Percentiles rank a stretch among this genome's conserved stretches.
These are phyloP conservation scores for Abscondita cerata DNA, from an alignment of 2,888 invertebrate species.

Conservation along the genomic window DNA sequence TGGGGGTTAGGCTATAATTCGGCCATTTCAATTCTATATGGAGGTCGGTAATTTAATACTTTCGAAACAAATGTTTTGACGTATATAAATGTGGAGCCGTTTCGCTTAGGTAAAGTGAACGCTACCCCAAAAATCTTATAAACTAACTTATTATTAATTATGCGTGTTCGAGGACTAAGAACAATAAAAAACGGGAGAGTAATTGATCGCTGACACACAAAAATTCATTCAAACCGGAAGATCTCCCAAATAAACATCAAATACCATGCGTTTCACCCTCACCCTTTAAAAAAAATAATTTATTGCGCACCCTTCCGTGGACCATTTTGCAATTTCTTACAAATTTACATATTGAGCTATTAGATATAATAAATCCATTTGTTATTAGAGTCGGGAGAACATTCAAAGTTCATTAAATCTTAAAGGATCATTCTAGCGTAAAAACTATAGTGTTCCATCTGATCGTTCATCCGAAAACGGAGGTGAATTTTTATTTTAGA, in stretches of 20 bases:
- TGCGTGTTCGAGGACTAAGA: too few species aligned
- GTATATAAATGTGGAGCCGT: too few species aligned
- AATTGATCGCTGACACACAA: neutral
- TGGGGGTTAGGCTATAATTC: too few species aligned
- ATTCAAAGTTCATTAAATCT: constrained; percentile 26
- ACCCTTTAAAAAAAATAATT: neutral
- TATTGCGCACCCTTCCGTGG: neutral
- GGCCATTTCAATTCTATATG: too few species aligned
- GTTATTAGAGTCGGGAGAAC: constrained; percentile 7
- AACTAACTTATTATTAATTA: too few species aligned
- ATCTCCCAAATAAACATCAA: too few species aligned
- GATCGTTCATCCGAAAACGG: constrained; percentile 15
- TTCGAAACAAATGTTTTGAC: too few species aligned
- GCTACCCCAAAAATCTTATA: too few species aligned
- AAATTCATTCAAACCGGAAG: neutral
- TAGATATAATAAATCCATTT: constrained; percentile 21
- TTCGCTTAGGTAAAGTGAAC: too few species aligned
- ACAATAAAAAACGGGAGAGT: too few species aligned
- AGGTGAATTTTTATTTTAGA: constrained; percentile 22
- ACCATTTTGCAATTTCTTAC: constrained; percentile 15
- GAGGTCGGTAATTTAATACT: too few species aligned
- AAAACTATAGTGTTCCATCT: constrained; percentile 10
- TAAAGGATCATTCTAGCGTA: constrained; percentile 13
- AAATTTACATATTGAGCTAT: constrained; percentile 13
- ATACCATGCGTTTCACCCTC: neutral